Percentiles rank a stretch among this genome's conserved stretches.
Conservation (phyloP, 2,888 invertebrate species). For the Cecidostiba fungosa region DNA sequence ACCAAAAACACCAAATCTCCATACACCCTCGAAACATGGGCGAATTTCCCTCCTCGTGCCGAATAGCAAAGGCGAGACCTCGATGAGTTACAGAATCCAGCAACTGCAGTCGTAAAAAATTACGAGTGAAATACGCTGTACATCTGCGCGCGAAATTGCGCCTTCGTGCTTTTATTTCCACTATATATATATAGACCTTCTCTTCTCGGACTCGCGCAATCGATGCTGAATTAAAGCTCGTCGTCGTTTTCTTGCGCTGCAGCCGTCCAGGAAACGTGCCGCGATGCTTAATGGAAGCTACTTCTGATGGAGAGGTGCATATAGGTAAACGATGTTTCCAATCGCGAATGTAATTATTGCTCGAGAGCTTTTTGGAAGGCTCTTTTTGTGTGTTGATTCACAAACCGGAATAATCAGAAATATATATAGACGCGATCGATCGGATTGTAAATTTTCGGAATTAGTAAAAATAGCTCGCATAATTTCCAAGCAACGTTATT, state of each 20-base stretch:
- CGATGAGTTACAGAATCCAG: slow-evolving; percentile 10
- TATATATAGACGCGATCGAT: neutral
- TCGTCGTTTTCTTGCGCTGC: slow-evolving; percentile 30
- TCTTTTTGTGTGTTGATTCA: too few species aligned
- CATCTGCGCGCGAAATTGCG: slow-evolving; percentile 33
- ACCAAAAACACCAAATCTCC: neutral
- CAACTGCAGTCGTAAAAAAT: slow-evolving; percentile 35
- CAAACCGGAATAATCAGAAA: too few species aligned
- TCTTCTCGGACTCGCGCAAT: slow-evolving; percentile 5
- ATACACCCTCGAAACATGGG: neutral
- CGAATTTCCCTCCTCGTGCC: neutral
- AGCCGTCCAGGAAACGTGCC: slow-evolving; percentile 24
- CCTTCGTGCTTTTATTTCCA: neutral
- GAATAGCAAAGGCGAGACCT: neutral
- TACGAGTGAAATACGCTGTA: slow-evolving; percentile 31
- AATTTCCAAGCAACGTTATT: neutral
- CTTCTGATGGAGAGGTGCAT: neutral
- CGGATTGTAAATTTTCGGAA: neutral
- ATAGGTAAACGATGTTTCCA: slow-evolving; percentile 34
- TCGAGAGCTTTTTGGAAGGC: slow-evolving; percentile 6
- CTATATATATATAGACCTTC: neutral
- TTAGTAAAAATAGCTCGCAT: neutral
- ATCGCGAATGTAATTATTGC: neutral
- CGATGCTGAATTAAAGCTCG: slow-evolving; percentile 45
- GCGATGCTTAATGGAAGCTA: slow-evolving; percentile 44